A percentile compares a stretch with the other conserved stretches of the same genome.
Evolutionary conservation across 2,888 invertebrate species (phyloP).

Genomic region (Clitarchus hookeri): DNA sequence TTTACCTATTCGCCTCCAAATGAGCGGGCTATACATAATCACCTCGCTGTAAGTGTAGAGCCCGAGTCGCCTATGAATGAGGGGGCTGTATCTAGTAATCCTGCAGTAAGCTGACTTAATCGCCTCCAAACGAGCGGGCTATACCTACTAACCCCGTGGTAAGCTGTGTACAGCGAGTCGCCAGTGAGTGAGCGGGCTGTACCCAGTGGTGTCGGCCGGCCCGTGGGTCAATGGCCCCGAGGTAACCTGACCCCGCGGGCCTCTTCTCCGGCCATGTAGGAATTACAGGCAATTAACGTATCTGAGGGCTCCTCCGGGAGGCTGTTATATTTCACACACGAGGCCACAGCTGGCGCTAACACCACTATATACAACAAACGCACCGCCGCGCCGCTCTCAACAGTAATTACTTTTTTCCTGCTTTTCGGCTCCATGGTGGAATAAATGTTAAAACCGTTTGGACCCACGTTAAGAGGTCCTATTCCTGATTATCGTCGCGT

Average conservation of each 20-base stretch:
- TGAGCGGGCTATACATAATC: too few relatives aligned
- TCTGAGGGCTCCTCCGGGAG: background rate
- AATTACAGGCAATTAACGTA: conserved; percentile 8
- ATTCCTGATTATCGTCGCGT: too few relatives aligned
- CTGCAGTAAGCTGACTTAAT: too few relatives aligned
- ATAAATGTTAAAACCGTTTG: too few relatives aligned
- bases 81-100: too few relatives aligned
- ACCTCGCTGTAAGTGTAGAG: too few relatives aligned
- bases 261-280: background rate
- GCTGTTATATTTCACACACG: background rate
- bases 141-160: background rate
- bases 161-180: background rate
- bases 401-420: too few relatives aligned
- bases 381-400: background rate
- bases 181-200: background rate
- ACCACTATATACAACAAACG: background rate
- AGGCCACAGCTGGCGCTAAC: background rate
- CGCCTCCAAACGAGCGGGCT: too few relatives aligned
- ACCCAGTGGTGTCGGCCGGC: background rate
- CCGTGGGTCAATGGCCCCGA: background rate
- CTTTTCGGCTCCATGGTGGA: too few relatives aligned
- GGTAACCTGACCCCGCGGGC: background rate
- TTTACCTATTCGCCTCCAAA: too few relatives aligned
- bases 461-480: too few relatives aligned
- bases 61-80: too few relatives aligned